Evolutionary conservation across 2,888 invertebrate species (phyloP), one percentile per base, ranked within the genome.

Genomic region (Rhimphoctona megacephalus): DNA sequence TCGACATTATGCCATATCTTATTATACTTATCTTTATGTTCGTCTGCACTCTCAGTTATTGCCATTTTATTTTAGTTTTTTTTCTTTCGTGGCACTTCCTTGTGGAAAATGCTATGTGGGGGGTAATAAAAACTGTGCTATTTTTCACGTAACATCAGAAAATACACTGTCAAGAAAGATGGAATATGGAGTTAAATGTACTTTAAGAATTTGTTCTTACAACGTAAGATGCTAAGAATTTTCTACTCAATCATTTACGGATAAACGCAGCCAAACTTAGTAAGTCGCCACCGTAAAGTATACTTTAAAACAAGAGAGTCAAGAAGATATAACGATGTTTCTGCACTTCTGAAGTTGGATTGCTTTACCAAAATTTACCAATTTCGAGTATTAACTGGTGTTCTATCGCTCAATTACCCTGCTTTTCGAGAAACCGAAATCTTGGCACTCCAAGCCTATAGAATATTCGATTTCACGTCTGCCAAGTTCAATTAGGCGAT

Each of bases 1-100:
- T 30, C 52, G 52, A 64, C 64, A 52, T 78, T 83, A 78, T 25
- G 17, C 64, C 61, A 39, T 72, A 77, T 74, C 67, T 76, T 67
- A 67, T 69, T 69, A 72, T 61, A 72, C 43, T 72, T 36, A 72
- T 81, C 67, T 81, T 81, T 76, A 81, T 81, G 74, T 64, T 66
- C 33, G 67, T 70, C 66, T 49, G 64, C 72, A 77, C 70, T 78
- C 61, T 78, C 39, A 8, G 49, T 64, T 72, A 77, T 72, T 46
- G 49, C 76, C 52, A 72, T 52, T 77, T 61, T 77, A 73, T 76
- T 76, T 69, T 67, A 22, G 14, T 54, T 61, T 61, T 22, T 69
- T 61, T 46, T 22, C 30, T 54, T 22, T 46, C 1, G 33, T n/a
- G 11, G 7, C 33, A 17, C 22, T 52, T 49, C 25, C 30, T 64